These are phyloP conservation scores for Alloscopus bannaensis DNA, from an alignment of 2,888 invertebrate genomes.

Conservation along the genomic window DNA sequence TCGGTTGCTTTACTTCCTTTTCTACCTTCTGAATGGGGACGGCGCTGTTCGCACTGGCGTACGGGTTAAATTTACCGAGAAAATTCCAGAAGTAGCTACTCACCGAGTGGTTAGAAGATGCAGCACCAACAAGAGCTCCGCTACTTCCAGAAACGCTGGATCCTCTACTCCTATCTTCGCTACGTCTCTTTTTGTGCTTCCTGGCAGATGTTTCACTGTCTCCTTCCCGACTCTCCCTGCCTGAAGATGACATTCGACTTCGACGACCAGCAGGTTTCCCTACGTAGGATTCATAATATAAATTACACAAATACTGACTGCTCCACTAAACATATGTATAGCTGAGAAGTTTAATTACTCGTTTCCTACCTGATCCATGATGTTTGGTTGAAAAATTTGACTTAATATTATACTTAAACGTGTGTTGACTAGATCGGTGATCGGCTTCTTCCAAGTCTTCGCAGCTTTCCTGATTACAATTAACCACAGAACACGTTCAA, in stretches of 20 bases:
- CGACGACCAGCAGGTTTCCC: conserved; percentile 4
- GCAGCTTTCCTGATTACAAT: conserved; percentile 67
- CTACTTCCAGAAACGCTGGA: conserved; percentile 2
- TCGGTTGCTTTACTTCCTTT: neutral
- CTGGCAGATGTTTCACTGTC: conserved; percentile 62
- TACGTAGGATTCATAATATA: too few species aligned
- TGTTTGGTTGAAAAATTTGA: conserved; percentile 67
- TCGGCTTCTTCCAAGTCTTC: conserved; percentile 68
- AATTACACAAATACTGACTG: neutral
- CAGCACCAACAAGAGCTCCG: neutral
- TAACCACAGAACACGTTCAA: too few species aligned
- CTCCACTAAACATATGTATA: neutral
- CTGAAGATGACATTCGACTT: conserved; percentile 29
- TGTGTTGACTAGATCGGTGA: conserved; percentile 68
- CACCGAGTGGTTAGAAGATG: conserved; percentile 46
- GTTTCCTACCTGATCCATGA: conserved; percentile 61
- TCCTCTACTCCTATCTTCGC: conserved; percentile 66
- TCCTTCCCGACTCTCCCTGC: conserved; percentile 37
- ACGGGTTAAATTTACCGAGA: conserved; percentile 51
- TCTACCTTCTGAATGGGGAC: neutral
- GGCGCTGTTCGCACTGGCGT: conserved; percentile 10
- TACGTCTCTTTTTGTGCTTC: conserved; percentile 69
- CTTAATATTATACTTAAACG: conserved; percentile 58
- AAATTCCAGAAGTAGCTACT: conserved; percentile 49
- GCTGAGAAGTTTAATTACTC: neutral